phyloP scores from a whole-genome alignment of 2,113 vertebrate genomes.

The Nematolebias whitei region DNA sequence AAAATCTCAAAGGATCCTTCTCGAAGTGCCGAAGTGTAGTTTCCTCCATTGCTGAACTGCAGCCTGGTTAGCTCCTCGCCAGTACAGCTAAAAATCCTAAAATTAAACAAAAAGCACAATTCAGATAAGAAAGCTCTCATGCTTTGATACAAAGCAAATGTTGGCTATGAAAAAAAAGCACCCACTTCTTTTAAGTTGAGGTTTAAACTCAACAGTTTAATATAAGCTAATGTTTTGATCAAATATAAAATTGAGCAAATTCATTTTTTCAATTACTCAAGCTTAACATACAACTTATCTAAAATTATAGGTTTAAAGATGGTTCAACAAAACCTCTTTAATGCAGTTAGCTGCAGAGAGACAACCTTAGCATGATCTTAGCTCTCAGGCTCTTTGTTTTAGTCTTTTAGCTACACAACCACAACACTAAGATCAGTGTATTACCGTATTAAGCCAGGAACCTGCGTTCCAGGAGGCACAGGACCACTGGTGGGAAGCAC shows the following conservation, averaged over 20 bases:
- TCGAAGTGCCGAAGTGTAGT: constrained; percentile 83
- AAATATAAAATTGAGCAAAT: constrained; percentile 13
- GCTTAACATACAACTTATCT: constrained; percentile 29
- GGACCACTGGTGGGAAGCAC: constrained; percentile 91
- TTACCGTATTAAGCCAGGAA: constrained; percentile 93
- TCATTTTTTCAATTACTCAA: constrained; percentile 13
- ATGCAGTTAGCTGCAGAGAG: constrained; percentile 64
- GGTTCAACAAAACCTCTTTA: constrained; percentile 44
- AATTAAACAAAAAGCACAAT: neutral
- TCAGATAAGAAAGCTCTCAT: neutral
- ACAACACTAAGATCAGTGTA: neutral
- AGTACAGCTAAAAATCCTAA: constrained; percentile 86
- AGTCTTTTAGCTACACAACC: too few species aligned
- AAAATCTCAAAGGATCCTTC: constrained; percentile 95
- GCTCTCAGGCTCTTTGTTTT: neutral
- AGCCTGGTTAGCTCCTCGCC: constrained; percentile 86
- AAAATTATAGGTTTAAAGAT: constrained; percentile 57
- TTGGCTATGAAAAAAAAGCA: too few species aligned
- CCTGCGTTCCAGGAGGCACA: constrained; percentile 90
- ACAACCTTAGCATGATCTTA: constrained; percentile 27
- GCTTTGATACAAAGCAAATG: neutral
- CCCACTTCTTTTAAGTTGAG: too few species aligned
- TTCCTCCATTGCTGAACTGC: constrained; percentile 86
- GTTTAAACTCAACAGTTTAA: neutral
- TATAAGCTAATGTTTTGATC: neutral